phyloP scores from a whole-genome alignment of 2,888 invertebrate genomes.

The Maniola hyperantus region DNA sequence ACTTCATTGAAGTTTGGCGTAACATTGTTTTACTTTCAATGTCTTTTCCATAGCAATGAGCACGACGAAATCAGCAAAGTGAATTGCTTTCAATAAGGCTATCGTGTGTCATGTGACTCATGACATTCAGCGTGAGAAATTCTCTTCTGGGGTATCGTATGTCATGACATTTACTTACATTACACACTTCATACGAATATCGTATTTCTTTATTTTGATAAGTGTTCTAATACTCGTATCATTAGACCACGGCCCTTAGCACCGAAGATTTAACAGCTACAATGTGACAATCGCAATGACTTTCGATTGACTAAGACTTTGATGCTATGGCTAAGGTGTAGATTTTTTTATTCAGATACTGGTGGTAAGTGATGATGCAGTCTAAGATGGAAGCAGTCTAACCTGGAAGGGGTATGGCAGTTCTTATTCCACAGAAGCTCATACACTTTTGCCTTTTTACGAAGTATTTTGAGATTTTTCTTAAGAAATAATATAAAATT shows the following conservation, averaged over 20 bases:
- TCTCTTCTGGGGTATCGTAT: not conserved
- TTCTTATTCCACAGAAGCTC: too few relatives aligned
- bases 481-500: constrained; percentile 1
- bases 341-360: too few relatives aligned
- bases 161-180: not conserved
- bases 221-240: too few relatives aligned
- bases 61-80: not conserved
- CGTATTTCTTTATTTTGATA: too few relatives aligned
- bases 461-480: not conserved
- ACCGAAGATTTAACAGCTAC: too few relatives aligned
- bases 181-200: not conserved
- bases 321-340: too few relatives aligned
- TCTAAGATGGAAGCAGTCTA: too few relatives aligned
- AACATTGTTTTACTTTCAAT: not conserved
- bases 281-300: too few relatives aligned
- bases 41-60: not conserved
- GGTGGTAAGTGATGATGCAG: too few relatives aligned
- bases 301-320: too few relatives aligned
- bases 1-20: not conserved
- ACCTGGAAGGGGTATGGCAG: too few relatives aligned
- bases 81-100: not conserved
- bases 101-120: not conserved
- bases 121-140: not conserved
- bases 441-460: not conserved
- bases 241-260: too few relatives aligned